Conservation (phyloP, 37 sponge, comb jelly and placozoan genomes). For the Aphrocallistes beatrix region DNA sequence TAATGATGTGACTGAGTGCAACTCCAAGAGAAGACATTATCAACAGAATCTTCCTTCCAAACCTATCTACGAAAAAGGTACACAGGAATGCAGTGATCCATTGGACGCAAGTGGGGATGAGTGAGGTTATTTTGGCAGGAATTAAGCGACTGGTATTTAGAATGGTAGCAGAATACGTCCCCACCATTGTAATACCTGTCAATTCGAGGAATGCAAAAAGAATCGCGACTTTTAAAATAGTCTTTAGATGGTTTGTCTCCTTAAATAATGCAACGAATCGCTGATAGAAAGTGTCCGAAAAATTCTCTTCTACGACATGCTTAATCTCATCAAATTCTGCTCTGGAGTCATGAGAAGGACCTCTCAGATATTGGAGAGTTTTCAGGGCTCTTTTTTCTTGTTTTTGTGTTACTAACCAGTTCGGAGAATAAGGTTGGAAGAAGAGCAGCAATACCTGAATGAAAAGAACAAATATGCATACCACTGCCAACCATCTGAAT, state of each 20-base stretch:
- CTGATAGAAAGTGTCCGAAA: neutral
- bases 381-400: neutral
- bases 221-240: constrained; percentile 23
- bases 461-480: constrained; percentile 25
- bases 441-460: constrained; percentile 41
- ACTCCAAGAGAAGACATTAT: constrained; percentile 21
- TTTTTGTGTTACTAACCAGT: constrained; percentile 38
- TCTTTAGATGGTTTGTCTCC: constrained; percentile 14
- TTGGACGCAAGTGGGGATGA: constrained; percentile 22
- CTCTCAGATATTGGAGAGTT: constrained; percentile 30
- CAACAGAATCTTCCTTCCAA: constrained; percentile 42
- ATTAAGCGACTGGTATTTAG: constrained; percentile 18
- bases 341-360: constrained; percentile 18
- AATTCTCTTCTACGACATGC: neutral
- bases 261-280: constrained; percentile 13
- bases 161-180: constrained; percentile 27
- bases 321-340: constrained; percentile 27
- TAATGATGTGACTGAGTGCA: constrained; percentile 7
- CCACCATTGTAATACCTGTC: constrained; percentile 41
- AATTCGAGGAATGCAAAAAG: constrained; percentile 63
- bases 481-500: neutral
- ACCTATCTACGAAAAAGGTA: constrained; percentile 31
- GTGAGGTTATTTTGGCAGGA: neutral
- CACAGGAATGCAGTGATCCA: constrained; percentile 28
- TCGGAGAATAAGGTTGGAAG: constrained; percentile 51